These are phyloP conservation scores for Drosophila kanapiae DNA, from an alignment of 1,140 invertebrate species.

Conservation along the genomic window DNA sequence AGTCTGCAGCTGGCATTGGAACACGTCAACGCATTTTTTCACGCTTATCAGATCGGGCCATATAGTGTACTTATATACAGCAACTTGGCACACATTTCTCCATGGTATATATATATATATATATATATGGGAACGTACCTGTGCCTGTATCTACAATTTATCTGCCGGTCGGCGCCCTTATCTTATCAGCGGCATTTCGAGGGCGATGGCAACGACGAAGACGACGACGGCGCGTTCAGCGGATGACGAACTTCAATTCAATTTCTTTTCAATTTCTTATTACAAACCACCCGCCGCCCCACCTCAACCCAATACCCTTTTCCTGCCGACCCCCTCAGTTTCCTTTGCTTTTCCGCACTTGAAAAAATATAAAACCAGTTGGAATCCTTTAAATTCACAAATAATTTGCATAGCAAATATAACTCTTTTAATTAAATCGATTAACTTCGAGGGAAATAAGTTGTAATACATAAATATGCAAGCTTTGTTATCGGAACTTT, in stretches of 20 bases:
- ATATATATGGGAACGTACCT: conserved; percentile 7
- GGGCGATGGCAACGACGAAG: conserved; percentile 33
- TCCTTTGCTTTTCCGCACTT: conserved; percentile 5
- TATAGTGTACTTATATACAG: conserved; percentile 24
- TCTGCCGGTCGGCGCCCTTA: conserved; percentile 59
- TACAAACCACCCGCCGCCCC: neutral
- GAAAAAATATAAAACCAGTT: neutral
- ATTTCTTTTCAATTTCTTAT: conserved; percentile 78
- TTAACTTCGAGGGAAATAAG: neutral
- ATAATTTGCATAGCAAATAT: neutral
- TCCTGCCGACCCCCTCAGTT: neutral
- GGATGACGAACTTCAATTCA: conserved; percentile 72
- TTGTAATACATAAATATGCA: neutral
- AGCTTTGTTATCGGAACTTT: neutral
- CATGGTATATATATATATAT: neutral
- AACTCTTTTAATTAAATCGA: neutral
- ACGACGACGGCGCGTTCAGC: conserved; percentile 12
- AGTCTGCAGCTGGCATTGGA: conserved; percentile 53
- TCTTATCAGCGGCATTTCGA: conserved; percentile 59
- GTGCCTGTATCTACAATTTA: conserved; percentile 58
- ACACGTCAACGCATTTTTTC: conserved; percentile 64
- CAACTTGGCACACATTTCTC: conserved; percentile 44
- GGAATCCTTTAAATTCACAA: neutral
- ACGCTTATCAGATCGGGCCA: conserved; percentile 58
- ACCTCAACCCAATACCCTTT: conserved; percentile 15